Evolutionary conservation across 2,888 invertebrate genomes (phyloP).

Genomic region (Eupithecia pulchellata): DNA sequence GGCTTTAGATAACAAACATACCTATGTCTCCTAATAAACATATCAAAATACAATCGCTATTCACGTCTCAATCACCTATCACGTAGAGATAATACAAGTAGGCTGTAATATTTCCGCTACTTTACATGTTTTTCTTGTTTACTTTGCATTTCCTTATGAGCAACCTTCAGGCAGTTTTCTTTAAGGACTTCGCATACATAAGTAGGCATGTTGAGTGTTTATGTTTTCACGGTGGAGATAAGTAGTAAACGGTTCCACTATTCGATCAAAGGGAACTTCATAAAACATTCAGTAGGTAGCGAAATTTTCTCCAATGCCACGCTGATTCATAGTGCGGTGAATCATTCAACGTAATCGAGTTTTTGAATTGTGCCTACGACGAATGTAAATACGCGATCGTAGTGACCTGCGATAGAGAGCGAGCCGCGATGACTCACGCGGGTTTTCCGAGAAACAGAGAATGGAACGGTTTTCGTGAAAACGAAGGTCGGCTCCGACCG

Average conservation of each 20-base stretch:
- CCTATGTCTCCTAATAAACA: slow-evolving; percentile 21
- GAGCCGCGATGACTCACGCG: slow-evolving; percentile 76
- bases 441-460: slow-evolving; percentile 82
- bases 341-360: slow-evolving; percentile 82
- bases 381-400: slow-evolving; percentile 81
- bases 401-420: slow-evolving; percentile 78
- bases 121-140: slow-evolving; percentile 62
- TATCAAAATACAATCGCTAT: slow-evolving; percentile 23
- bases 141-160: slow-evolving; percentile 55
- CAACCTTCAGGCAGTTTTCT: slow-evolving; percentile 50
- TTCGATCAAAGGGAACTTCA: slow-evolving; percentile 28
- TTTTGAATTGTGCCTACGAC: slow-evolving; percentile 81
- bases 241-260: neutral
- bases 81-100: slow-evolving; percentile 25
- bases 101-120: slow-evolving; percentile 50
- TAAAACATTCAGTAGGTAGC: slow-evolving; percentile 46
- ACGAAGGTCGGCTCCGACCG: slow-evolving; percentile 71
- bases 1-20: slow-evolving; percentile 65
- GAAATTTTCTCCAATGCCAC: slow-evolving; percentile 69
- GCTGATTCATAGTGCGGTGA: slow-evolving; percentile 81
- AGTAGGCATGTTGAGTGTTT: slow-evolving; percentile 10
- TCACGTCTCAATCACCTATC: slow-evolving; percentile 21
- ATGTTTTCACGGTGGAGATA: neutral
- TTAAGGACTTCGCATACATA: slow-evolving; percentile 42
- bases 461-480: slow-evolving; percentile 79